Percentiles rank a stretch among this genome's conserved stretches.
Conservation (phyloP, 2,113 vertebrate species). For the Lethenteron reissneri region DNA sequence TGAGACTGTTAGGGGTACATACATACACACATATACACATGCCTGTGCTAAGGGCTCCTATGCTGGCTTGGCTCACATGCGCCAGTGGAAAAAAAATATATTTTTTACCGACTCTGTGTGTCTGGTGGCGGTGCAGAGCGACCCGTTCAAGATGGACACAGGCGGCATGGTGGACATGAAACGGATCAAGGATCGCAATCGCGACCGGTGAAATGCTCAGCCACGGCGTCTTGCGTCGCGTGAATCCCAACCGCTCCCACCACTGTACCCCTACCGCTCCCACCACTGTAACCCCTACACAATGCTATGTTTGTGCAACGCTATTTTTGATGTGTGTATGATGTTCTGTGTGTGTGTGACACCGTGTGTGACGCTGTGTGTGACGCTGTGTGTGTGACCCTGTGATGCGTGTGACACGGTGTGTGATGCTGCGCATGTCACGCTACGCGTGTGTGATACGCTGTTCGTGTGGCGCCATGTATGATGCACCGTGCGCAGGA, state of each 20-base stretch:
- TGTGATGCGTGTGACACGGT: accelerated
- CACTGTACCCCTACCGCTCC: no score
- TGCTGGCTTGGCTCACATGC: not conserved
- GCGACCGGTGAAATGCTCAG: constrained; percentile 40
- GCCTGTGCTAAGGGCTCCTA: not conserved
- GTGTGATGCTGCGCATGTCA: accelerated
- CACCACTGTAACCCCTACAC: no score
- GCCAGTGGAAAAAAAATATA: not conserved
- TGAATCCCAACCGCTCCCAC: no score
- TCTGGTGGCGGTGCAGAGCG: constrained; percentile 31
- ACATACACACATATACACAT: not conserved
- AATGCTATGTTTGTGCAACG: no score
- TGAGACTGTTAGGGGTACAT: not conserved
- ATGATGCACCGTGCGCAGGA: constrained; percentile 13
- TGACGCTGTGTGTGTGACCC: not conserved
- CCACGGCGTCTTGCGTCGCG: not conserved
- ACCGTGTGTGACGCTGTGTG: not conserved
- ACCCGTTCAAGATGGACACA: constrained; percentile 77
- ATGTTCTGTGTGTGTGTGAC: not conserved
- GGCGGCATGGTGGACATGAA: constrained; percentile 97
- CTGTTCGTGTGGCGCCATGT: not conserved
- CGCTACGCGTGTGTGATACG: not conserved
- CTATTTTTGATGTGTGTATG: not conserved
- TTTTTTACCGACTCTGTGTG: not conserved
- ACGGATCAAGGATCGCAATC: constrained; percentile 68